Conservation (phyloP, 2,888 invertebrate genomes). For the Meteorus colon region DNA sequence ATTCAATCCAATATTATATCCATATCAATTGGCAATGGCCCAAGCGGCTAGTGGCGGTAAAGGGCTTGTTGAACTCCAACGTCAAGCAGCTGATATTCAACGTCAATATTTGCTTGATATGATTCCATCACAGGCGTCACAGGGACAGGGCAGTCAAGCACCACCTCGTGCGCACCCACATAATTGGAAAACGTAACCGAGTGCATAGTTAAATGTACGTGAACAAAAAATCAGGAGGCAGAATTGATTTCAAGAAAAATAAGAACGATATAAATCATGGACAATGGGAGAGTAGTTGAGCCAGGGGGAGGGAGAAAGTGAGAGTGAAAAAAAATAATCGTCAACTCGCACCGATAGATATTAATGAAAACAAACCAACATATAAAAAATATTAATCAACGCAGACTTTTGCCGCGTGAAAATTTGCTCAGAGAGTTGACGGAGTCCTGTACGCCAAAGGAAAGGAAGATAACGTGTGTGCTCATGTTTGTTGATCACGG, state of each 20-base stretch:
- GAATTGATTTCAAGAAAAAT: background rate
- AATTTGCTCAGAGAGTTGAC: slow-evolving; percentile 11
- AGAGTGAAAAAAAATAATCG: background rate
- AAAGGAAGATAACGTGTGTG: slow-evolving; percentile 35
- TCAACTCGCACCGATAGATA: background rate
- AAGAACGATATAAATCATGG: background rate
- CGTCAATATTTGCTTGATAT: slow-evolving; percentile 97
- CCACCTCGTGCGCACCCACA: slow-evolving; percentile 72
- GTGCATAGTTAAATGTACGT: slow-evolving; percentile 56
- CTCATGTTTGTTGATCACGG: slow-evolving; percentile 27
- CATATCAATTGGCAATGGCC: slow-evolving; percentile 91
- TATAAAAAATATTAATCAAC: slow-evolving; percentile 12
- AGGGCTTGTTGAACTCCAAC: slow-evolving; percentile 84
- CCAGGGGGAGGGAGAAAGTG: background rate
- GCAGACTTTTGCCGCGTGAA: slow-evolving; percentile 16
- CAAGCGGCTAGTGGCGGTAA: slow-evolving; percentile 78
- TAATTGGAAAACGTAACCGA: slow-evolving; percentile 80
- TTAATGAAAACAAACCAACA: too few species aligned
- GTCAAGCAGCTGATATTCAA: slow-evolving; percentile 89
- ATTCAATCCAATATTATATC: slow-evolving; percentile 90
- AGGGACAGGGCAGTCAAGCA: slow-evolving; percentile 73
- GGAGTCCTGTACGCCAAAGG: background rate
- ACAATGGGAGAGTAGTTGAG: background rate
- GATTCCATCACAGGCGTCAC: slow-evolving; percentile 82
- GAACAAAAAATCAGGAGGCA: slow-evolving; percentile 30